Base-by-base conservation (phyloP, 2,888 invertebrate species). In the Cephus pulcher region DNA sequence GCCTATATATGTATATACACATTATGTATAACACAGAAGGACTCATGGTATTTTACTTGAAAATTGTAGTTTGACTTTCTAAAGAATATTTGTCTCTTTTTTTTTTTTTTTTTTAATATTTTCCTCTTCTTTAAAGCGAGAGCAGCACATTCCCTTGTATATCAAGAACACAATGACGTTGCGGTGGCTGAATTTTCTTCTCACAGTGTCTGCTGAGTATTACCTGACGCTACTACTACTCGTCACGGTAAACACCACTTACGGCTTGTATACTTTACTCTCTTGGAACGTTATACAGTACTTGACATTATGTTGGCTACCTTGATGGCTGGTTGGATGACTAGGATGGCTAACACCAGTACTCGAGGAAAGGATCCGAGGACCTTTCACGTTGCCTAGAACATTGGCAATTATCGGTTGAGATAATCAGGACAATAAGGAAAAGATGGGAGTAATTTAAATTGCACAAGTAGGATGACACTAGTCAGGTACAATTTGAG, bases 141-240 rank as follows among this genome's bases (percentile, higher is more conserved):
- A 70, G 12, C 74, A 34, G 74, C 74, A 70, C 69, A 34, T 75
- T 75, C 23, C 37, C 73, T 34, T 74, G 69, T 80, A 75, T 76
- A 76, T 79, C 75, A 80, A 37, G 69, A 76, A 56, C 34, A 75
- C 76, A 76, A 79, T 79, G 75, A 76, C 34, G 74, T 79, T 79
- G 76, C 69, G 80, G 76, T 35, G 79, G 30, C 75, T 75, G 35
- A 76, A 79, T 80, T 69, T 79, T 30, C 80, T 76, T 79, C 73
- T 56, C 9, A 23, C 23, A 9, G 56, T 56, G 9, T 56, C 56
- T 23, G 56, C 9, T 0, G 56, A 56, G 56, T 56, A 56, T 56
- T 56, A 56, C 56, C 56, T 56, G 56, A 56, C 56, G 56, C 56
- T 56, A 9, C 23, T 23, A 9, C 56, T 56, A 23, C 56, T 56